Percentiles rank a stretch among this genome's conserved stretches.
These are phyloP conservation scores for Heliothis virescens DNA, from an alignment of 1,140 invertebrate species.

Conservation along the genomic window DNA sequence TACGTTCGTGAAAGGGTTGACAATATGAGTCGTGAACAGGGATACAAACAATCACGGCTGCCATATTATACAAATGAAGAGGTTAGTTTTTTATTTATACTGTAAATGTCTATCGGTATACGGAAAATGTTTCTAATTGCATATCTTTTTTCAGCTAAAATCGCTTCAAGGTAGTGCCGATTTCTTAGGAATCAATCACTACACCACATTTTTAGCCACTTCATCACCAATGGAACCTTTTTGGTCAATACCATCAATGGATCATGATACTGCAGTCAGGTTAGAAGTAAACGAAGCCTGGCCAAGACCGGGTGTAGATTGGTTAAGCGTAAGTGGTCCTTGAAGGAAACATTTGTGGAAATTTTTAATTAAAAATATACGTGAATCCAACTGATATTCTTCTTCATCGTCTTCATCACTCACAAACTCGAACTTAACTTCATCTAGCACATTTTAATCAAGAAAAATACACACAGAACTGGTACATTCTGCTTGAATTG, in stretches of 20 bases:
- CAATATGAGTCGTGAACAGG: constrained; percentile 86
- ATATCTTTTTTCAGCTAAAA: constrained; percentile 72
- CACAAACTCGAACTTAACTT: neutral
- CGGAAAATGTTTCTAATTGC: no score
- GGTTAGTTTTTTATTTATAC: constrained; percentile 42
- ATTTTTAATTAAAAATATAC: neutral
- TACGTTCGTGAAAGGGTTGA: constrained; percentile 87
- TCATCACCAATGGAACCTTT: constrained; percentile 59
- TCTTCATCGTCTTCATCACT: no score
- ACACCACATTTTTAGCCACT: constrained; percentile 83
- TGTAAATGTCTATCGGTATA: no score
- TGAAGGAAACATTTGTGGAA: neutral
- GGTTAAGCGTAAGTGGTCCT: constrained; percentile 11
- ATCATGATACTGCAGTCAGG: no score
- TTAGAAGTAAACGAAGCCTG: neutral
- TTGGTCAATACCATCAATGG: no score
- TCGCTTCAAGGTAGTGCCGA: constrained; percentile 86
- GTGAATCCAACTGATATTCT: neutral
- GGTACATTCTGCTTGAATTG: neutral
- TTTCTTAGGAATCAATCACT: constrained; percentile 89
- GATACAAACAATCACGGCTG: constrained; percentile 87
- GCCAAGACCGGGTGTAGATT: constrained; percentile 26
- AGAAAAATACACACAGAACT: no score
- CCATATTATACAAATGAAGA: constrained; percentile 88
- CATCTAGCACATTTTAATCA: neutral